These are phyloP conservation scores for Ormyrus nitidulus DNA, from an alignment of 2,888 invertebrate genomes.

Conservation along the genomic window DNA sequence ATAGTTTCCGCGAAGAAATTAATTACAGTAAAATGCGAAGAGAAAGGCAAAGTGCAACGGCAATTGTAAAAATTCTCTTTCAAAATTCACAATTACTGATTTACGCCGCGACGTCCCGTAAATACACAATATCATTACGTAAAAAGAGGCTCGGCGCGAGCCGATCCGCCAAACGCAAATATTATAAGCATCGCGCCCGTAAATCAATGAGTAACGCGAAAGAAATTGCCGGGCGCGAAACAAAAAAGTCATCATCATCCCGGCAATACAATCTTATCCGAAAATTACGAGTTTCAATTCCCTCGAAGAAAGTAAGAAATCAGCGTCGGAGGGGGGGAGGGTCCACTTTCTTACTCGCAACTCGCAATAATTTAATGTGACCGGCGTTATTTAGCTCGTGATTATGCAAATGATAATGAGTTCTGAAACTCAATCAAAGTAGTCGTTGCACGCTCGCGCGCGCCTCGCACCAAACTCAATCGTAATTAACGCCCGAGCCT, in stretches of 20 bases:
- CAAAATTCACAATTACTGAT: too few relatives aligned
- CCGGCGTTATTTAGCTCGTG: slow-evolving; percentile 42
- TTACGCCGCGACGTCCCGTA: too few relatives aligned
- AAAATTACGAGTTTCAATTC: background rate
- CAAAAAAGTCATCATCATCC: too few relatives aligned
- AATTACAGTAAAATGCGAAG: too few relatives aligned
- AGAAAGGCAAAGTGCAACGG: too few relatives aligned
- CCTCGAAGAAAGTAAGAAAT: background rate
- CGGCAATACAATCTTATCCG: background rate
- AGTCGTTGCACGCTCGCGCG: slow-evolving; percentile 6
- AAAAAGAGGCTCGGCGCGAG: too few relatives aligned
- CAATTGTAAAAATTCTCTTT: too few relatives aligned
- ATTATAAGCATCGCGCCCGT: background rate
- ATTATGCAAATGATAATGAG: slow-evolving; percentile 53
- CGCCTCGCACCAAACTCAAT: slow-evolving; percentile 5
- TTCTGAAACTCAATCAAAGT: slow-evolving; percentile 56
- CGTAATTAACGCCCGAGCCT: slow-evolving; percentile 27
- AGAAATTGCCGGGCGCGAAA: background rate
- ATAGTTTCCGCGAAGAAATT: too few relatives aligned
- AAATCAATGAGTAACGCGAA: slow-evolving; percentile 29
- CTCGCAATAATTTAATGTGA: slow-evolving; percentile 37
- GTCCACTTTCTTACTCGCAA: background rate
- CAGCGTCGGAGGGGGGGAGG: background rate
- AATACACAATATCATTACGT: too few relatives aligned
- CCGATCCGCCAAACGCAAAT: too few relatives aligned